Evolutionary conservation across 2,797 vertebrate genomes (phyloP), one percentile per base, ranked within the genome.

Genomic region (Lutjanus argentimaculatus): DNA sequence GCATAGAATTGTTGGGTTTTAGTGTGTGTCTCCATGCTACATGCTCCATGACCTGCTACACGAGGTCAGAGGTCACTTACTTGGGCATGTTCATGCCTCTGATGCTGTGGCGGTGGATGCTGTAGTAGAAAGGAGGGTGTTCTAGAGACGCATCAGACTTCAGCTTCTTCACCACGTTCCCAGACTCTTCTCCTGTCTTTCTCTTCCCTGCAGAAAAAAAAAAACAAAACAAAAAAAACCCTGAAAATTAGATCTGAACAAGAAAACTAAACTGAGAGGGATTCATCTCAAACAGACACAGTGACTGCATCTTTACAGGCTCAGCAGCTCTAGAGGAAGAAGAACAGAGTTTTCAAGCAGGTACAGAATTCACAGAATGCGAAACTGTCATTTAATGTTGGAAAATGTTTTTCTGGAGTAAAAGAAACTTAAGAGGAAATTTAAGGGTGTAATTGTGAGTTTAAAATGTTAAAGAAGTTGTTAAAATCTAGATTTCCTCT

Each of bases 11-110:
- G 30, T 36, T 36, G 30, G 30, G 30, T 36, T 36, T 25, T 36
- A 36, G 30, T 13, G 8, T 25, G 25, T 25, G 25, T 25, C 25
- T 25, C 25, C 43, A 43, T 2, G 30, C 30, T 6, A 3, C 58
- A 21, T 36, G 10, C 1, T 42, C 40, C n/a, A n/a, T n/a, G n/a
- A n/a, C n/a, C n/a, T n/a, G n/a, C n/a, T n/a, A 12, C 13, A 7
- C 10, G 19, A 56, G 36, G 57, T 57, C 30, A 52, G 12, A n/a
- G 65, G 59, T 40, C 7, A 85, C 97, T 97, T 93, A 99, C 98
- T 99, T 99, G 65, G 98, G 98, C 97, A 99, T 99, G 89, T 99
- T 99, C 96, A 98, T 97, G 73, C 98, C 97, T 68, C 97, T 95
- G 90, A 99, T 98, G 86, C 98, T 98, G 94, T 99, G 98, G 48